phyloP scores from a whole-genome alignment of 2,888 invertebrate species.

The Junonia oenone region DNA sequence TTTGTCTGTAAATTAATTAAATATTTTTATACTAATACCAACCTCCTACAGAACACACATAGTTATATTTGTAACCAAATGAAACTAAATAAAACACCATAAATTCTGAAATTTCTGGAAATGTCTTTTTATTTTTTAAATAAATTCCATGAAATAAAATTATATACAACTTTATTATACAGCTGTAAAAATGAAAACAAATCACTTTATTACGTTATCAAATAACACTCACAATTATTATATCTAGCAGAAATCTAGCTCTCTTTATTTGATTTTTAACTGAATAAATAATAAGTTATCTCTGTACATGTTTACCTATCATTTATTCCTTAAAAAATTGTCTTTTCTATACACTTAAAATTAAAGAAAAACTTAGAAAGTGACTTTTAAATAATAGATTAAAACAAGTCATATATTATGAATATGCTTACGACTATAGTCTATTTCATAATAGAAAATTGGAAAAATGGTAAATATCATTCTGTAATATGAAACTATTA shows the following conservation, averaged over 20 bases:
- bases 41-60: too few relatives aligned
- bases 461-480: conserved; percentile 13
- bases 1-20: not conserved
- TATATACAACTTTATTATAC: conserved; percentile 1
- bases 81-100: not conserved
- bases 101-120: not conserved
- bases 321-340: not conserved
- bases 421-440: conserved; percentile 5
- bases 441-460: conserved; percentile 14
- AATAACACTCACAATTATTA: conserved; percentile 9
- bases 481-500: conserved; percentile 7
- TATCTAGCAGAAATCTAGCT: conserved; percentile 5
- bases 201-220: not conserved
- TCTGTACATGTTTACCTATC: not conserved
- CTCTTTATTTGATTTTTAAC: not conserved
- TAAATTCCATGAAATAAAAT: conserved; percentile 7
- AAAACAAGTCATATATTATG: not conserved
- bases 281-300: not conserved
- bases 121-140: conserved; percentile 12
- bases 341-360: conserved; percentile 1
- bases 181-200: not conserved
- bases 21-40: too few relatives aligned
- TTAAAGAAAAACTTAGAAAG: not conserved
- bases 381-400: not conserved
- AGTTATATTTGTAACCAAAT: too few relatives aligned